Percentiles rank a stretch among this genome's conserved stretches.
Conservation (phyloP, 2,888 invertebrate genomes). For the Nesidiocoris tenuis region DNA sequence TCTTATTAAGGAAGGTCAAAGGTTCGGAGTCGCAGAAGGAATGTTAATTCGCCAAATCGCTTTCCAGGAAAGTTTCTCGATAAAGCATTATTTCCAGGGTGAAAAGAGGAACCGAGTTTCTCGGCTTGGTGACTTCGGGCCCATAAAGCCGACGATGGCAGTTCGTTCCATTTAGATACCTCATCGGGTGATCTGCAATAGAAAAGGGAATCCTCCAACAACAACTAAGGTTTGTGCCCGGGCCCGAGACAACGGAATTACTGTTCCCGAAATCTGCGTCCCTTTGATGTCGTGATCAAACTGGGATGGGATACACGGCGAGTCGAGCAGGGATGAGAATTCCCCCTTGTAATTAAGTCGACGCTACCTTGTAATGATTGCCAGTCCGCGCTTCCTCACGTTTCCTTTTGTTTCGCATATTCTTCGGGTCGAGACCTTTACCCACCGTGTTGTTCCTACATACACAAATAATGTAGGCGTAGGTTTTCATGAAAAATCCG, state of each 20-base stretch:
- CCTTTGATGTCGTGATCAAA: slow-evolving; percentile 37
- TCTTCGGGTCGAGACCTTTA: background rate
- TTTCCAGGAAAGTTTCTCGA: too few species aligned
- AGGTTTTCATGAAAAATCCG: too few species aligned
- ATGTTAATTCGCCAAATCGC: too few species aligned
- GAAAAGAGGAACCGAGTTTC: background rate
- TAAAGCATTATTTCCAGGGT: too few species aligned
- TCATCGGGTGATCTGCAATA: background rate
- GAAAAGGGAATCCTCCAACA: background rate
- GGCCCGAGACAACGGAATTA: slow-evolving; percentile 26
- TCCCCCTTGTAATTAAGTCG: slow-evolving; percentile 29
- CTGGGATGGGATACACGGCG: background rate
- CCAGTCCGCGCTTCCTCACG: slow-evolving; percentile 1
- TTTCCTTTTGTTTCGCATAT: background rate
- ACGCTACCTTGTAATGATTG: slow-evolving; percentile 37
- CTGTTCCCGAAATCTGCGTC: slow-evolving; percentile 30
- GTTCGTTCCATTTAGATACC: background rate
- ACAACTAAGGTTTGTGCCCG: background rate
- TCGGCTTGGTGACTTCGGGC: background rate
- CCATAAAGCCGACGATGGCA: background rate
- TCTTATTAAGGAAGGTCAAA: too few species aligned
- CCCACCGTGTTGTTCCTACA: background rate
- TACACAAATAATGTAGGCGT: too few species aligned
- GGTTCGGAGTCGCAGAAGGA: too few species aligned
- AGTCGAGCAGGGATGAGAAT: background rate